A percentile compares a stretch with the other conserved stretches of the same genome.
phyloP scores from a whole-genome alignment of 2,797 vertebrate genomes.

The Galago senegalensis region DNA sequence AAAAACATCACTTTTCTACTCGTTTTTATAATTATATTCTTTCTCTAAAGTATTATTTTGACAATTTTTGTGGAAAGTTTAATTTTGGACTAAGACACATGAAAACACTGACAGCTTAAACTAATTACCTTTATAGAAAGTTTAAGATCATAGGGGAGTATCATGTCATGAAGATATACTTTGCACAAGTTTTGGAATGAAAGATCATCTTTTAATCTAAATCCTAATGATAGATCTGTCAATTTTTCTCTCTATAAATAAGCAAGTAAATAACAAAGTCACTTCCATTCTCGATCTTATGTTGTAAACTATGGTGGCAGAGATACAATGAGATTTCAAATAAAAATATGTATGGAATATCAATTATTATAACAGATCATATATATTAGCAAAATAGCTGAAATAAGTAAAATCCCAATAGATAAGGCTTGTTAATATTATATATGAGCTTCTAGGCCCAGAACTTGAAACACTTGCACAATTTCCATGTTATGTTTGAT shows the following conservation, averaged over 20 bases:
- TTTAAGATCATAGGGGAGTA: conserved; percentile 29
- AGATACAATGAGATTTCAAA: conserved; percentile 53
- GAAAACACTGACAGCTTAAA: conserved; percentile 16
- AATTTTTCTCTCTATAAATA: conserved; percentile 38
- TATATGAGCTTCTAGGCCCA: background rate
- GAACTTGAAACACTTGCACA: background rate
- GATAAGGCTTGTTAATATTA: conserved; percentile 29
- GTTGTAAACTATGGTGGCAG: background rate
- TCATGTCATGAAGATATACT: conserved; percentile 2
- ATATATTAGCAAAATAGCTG: conserved; percentile 4
- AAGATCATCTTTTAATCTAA: conserved; percentile 16
- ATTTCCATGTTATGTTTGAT: background rate
- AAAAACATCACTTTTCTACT: background rate
- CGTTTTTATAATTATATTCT: background rate
- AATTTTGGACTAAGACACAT: conserved; percentile 24
- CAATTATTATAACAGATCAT: background rate
- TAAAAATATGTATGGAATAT: conserved; percentile 21
- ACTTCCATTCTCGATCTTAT: conserved; percentile 25
- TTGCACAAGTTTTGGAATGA: background rate
- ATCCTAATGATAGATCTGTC: conserved; percentile 24
- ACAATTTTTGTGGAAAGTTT: conserved; percentile 52
- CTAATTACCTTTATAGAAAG: conserved; percentile 39
- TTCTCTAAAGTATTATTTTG: background rate
- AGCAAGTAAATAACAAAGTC: conserved; percentile 24
- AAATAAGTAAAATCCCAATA: conserved; percentile 46